Evolutionary conservation across 2,113 vertebrate genomes (phyloP).

Genomic region (Gasterosteus nipponicus): DNA sequence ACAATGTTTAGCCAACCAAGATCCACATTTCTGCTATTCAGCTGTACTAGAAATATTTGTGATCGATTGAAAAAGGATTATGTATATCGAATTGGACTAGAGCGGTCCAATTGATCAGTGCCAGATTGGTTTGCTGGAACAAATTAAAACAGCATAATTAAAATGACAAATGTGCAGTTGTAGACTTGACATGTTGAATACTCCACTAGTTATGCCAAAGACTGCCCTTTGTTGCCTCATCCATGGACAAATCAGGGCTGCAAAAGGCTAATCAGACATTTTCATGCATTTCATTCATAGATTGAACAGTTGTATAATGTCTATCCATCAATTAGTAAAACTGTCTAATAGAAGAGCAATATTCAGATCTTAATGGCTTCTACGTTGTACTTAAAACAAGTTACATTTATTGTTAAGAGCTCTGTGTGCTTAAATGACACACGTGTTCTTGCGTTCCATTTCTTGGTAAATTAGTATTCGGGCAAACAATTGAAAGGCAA

Average conservation of each 20-base stretch:
- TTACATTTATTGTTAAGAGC: not conserved
- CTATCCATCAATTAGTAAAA: not conserved
- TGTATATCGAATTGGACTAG: constrained; percentile 1
- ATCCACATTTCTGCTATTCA: constrained; percentile 41
- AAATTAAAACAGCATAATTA: not conserved
- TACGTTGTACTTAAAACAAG: not conserved
- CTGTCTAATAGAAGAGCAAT: not conserved
- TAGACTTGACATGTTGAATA: not conserved
- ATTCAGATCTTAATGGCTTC: not conserved
- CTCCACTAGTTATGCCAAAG: not conserved
- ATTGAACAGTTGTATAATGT: not conserved
- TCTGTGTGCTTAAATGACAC: not conserved
- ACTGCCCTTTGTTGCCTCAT: too few relatives aligned
- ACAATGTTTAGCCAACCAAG: constrained; percentile 11
- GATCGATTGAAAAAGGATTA: constrained; percentile 12
- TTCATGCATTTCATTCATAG: not conserved
- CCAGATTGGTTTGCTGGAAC: not conserved
- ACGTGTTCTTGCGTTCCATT: constrained; percentile 11
- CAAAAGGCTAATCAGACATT: not conserved
- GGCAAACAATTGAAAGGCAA: not conserved
- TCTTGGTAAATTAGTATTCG: constrained; percentile 1
- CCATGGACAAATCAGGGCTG: not conserved
- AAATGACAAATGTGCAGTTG: not conserved
- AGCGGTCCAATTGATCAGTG: not conserved
- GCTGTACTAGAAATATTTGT: not conserved